phyloP scores from a whole-genome alignment of 92 coral and sea anemone genomes.

The Porites divaricata region DNA sequence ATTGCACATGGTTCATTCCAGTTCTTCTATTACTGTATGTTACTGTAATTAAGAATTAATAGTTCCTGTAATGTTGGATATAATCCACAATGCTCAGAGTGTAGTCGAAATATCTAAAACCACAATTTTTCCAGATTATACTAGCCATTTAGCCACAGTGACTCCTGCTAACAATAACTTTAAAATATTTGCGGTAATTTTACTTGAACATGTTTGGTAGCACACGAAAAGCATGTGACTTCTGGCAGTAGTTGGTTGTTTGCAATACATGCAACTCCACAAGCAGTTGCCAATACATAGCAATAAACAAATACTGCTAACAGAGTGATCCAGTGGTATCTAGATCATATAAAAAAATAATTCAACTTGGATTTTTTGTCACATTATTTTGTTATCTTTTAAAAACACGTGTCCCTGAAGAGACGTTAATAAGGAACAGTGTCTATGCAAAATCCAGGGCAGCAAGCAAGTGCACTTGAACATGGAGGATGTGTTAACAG shows the following conservation, averaged over 20 bases:
- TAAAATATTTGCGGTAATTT: background rate
- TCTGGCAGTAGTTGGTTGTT: background rate
- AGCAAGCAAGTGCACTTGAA: no score
- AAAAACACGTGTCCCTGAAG: no score
- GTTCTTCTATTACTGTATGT: background rate
- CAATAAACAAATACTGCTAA: no score
- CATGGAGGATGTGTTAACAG: no score
- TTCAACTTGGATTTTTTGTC: no score
- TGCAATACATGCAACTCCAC: background rate
- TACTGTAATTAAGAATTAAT: background rate
- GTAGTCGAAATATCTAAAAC: background rate
- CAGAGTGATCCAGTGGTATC: no score
- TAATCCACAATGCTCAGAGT: background rate
- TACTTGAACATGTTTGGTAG: background rate
- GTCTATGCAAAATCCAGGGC: no score
- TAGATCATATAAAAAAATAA: no score
- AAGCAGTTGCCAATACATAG: background rate
- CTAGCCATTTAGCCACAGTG: background rate
- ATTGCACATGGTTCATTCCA: background rate
- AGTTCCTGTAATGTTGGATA: background rate
- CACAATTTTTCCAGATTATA: constrained; percentile 1
- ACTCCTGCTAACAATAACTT: background rate
- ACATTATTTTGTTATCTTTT: no score
- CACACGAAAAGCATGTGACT: background rate
- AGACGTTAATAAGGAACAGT: no score